These are phyloP conservation scores for Macaca nemestrina DNA, from an alignment of 2,113 vertebrate species.

Conservation along the genomic window DNA sequence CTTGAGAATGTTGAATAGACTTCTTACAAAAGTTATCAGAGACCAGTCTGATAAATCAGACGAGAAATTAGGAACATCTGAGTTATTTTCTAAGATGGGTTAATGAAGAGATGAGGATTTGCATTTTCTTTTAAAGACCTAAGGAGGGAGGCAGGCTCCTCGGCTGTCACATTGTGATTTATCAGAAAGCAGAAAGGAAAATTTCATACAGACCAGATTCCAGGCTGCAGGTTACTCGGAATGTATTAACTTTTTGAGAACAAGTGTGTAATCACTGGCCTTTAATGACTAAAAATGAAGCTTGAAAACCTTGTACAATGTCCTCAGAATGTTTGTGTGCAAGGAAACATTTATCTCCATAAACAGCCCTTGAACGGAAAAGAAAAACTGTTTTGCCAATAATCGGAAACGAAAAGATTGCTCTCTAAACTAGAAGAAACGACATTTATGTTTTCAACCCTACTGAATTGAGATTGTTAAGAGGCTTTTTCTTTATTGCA, in stretches of 20 bases:
- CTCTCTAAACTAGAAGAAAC: constrained; percentile 21
- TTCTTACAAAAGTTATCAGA: constrained; percentile 74
- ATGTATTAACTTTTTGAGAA: constrained; percentile 33
- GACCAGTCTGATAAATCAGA: constrained; percentile 70
- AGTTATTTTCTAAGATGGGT: constrained; percentile 75
- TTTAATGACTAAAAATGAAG: constrained; percentile 21
- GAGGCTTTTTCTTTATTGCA: background rate
- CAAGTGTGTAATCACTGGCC: constrained; percentile 2
- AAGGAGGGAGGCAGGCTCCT: background rate
- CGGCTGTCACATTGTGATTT: constrained; percentile 22
- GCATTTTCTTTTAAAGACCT: constrained; percentile 75
- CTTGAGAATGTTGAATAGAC: constrained; percentile 60
- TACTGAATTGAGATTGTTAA: constrained; percentile 20
- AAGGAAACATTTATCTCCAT: background rate
- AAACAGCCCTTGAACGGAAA: background rate
- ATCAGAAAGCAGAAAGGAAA: constrained; percentile 65
- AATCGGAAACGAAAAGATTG: background rate
- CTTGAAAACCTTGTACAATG: background rate
- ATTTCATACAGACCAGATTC: constrained; percentile 52
- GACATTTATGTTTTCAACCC: background rate
- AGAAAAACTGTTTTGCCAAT: background rate
- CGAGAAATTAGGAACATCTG: constrained; percentile 72
- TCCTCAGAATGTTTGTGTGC: background rate
- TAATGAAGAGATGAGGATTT: constrained; percentile 73
- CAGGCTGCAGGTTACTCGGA: background rate